phyloP scores from a whole-genome alignment of 2,797 vertebrate genomes.

The Coccyzus lansbergi region DNA sequence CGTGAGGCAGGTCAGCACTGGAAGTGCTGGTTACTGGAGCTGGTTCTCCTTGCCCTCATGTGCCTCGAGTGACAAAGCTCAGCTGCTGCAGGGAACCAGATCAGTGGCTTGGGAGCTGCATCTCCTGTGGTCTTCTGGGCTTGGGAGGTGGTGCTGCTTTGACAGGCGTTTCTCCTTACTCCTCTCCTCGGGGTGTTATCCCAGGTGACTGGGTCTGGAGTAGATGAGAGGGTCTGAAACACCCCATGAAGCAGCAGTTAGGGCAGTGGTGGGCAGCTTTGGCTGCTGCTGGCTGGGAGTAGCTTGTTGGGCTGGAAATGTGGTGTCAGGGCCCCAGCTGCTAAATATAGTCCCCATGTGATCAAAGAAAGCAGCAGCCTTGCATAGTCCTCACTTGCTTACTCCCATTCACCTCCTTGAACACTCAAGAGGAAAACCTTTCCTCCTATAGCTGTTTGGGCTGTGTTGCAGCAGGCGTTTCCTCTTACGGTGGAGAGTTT shows the following conservation, averaged over 20 bases:
- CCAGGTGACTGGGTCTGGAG: background rate
- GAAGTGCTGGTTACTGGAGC: background rate
- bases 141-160: background rate
- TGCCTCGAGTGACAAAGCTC: background rate
- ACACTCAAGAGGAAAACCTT: background rate
- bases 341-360: background rate
- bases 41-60: background rate
- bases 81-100: accelerated
- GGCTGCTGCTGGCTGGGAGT: background rate
- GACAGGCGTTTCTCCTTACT: background rate
- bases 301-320: background rate
- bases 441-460: background rate
- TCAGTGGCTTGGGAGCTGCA: accelerated
- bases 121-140: accelerated
- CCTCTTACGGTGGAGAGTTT: background rate
- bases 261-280: background rate
- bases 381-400: background rate
- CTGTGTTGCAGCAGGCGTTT: background rate
- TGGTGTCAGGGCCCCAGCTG: accelerated
- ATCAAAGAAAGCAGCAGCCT: background rate
- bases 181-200: background rate
- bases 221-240: accelerated
- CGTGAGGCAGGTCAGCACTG: background rate
- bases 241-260: accelerated
- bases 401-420: background rate